Evolutionary conservation across 2,113 vertebrate genomes (phyloP).

Genomic region (Spea multiplicata): DNA sequence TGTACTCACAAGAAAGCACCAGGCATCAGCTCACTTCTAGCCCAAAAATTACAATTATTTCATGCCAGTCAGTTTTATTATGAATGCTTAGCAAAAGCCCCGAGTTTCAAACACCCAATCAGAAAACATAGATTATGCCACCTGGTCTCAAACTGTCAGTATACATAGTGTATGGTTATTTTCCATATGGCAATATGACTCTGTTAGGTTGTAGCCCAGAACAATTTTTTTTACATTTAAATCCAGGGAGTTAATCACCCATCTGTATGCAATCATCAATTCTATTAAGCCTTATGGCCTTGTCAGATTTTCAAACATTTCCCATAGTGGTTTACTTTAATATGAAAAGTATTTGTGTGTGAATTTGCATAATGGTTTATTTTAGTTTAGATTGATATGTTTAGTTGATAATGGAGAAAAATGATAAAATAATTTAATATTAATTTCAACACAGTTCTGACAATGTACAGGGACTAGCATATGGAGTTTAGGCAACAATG

Average conservation of each 20-base stretch:
- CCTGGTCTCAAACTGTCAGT: constrained; percentile 77
- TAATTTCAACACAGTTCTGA: background rate
- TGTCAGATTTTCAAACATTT: constrained; percentile 81
- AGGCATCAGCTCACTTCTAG: too few species aligned
- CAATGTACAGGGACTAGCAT: background rate
- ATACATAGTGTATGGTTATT: constrained; percentile 74
- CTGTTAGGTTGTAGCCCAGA: constrained; percentile 78
- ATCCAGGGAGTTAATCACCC: constrained; percentile 78
- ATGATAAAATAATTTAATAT: background rate
- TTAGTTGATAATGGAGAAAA: background rate
- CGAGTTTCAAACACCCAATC: constrained; percentile 71
- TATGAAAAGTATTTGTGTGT: constrained; percentile 64
- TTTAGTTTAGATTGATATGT: constrained; percentile 3
- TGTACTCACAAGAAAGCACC: too few species aligned
- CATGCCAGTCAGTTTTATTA: constrained; percentile 23
- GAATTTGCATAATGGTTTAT: constrained; percentile 44
- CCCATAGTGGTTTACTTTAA: constrained; percentile 65
- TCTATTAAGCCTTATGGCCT: constrained; percentile 83
- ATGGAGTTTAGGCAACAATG: background rate
- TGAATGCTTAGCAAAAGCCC: constrained; percentile 44
- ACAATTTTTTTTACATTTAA: constrained; percentile 68
- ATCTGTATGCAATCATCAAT: constrained; percentile 82
- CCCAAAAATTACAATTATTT: background rate
- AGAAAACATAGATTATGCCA: constrained; percentile 62
- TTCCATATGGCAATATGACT: constrained; percentile 80